These are phyloP conservation scores for Pelodiscus sinensis DNA, from an alignment of 2,113 vertebrate species.

Conservation along the genomic window DNA sequence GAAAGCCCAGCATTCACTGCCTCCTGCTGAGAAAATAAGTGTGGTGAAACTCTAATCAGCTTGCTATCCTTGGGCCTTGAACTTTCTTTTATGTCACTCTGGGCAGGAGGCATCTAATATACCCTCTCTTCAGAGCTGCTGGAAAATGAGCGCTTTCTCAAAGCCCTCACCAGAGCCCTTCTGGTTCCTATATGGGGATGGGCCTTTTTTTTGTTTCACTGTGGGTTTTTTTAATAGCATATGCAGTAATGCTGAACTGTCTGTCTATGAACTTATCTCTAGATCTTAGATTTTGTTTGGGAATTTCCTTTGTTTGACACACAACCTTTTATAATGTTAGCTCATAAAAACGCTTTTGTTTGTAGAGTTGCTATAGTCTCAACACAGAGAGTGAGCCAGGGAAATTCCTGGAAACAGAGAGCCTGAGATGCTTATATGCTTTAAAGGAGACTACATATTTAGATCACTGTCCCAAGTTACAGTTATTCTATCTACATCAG, in stretches of 20 bases:
- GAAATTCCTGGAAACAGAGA: not conserved
- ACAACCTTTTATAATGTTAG: not conserved
- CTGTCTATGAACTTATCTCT: not conserved
- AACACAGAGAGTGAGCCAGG: not conserved
- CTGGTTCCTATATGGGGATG: not conserved
- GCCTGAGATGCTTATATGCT: not conserved
- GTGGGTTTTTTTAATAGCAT: not conserved
- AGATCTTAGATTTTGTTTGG: not conserved
- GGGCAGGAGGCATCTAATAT: not conserved
- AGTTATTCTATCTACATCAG: not conserved
- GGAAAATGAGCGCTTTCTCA: not conserved
- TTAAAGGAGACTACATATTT: not conserved
- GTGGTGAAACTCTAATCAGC: not conserved
- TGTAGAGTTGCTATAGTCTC: not conserved
- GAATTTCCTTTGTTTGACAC: not conserved
- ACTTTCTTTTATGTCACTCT: not conserved
- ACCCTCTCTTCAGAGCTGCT: not conserved
- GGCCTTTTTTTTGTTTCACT: not conserved
- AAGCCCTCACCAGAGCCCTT: not conserved
- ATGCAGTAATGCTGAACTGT: not conserved
- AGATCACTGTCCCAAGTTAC: not conserved
- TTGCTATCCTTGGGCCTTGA: not conserved
- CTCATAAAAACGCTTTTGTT: not conserved
- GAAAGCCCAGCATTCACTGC: not conserved
- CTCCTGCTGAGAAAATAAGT: not conserved